Evolutionary conservation across 2,113 vertebrate species (phyloP).

Genomic region (Marcusenius ussheri): DNA sequence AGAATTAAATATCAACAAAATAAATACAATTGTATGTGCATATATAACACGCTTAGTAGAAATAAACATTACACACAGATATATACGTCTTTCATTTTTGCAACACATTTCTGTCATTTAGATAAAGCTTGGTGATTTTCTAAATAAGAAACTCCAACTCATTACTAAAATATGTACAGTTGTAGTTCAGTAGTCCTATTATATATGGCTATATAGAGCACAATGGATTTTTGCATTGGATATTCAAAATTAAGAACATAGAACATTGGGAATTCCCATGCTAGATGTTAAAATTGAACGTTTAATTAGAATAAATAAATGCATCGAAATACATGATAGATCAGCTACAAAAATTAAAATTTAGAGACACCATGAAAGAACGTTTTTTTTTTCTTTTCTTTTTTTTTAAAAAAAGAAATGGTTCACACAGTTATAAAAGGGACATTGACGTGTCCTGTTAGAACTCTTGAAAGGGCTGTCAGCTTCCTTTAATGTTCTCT

Average conservation of each 20-base stretch:
- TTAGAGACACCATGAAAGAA: neutral
- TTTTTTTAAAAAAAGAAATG: neutral
- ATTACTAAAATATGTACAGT: neutral
- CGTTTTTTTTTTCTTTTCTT: neutral
- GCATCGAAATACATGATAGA: neutral
- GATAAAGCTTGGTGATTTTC: neutral
- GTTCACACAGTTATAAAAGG: slow-evolving; percentile 49
- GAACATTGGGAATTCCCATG: neutral
- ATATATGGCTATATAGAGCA: neutral
- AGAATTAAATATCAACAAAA: neutral
- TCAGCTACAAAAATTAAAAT: neutral
- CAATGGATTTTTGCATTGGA: neutral
- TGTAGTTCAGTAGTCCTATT: neutral
- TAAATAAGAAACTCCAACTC: neutral
- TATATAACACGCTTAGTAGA: neutral
- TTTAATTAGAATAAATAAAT: neutral
- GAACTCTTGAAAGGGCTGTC: slow-evolving; percentile 57
- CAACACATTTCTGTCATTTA: neutral
- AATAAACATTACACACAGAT: neutral
- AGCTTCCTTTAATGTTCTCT: slow-evolving; percentile 67
- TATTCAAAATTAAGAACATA: neutral
- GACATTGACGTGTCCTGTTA: slow-evolving; percentile 64
- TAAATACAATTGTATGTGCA: slow-evolving; percentile 7
- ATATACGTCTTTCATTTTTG: neutral
- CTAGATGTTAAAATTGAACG: neutral